A percentile compares a stretch with the other conserved stretches of the same genome.
Conservation (phyloP, 2,797 vertebrate genomes). For the Otolemur crassicaudatus region DNA sequence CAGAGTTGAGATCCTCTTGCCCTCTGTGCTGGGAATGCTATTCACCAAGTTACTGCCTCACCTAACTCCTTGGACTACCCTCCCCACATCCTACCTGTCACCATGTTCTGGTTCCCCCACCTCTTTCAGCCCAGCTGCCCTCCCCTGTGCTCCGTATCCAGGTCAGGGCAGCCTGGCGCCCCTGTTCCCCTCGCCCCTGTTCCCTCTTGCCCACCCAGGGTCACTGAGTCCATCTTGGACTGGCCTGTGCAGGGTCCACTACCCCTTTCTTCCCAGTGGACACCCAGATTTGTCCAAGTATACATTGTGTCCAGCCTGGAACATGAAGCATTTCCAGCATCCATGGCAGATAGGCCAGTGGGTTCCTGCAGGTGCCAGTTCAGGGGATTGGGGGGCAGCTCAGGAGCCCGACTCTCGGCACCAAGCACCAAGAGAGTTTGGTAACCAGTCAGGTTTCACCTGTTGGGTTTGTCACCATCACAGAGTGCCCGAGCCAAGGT, state of each 20-base stretch:
- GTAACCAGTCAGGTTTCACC: background rate
- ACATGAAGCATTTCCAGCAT: background rate
- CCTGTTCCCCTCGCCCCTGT: too few species aligned
- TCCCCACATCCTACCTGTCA: too few species aligned
- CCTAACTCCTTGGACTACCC: accelerated
- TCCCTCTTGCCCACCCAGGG: too few species aligned
- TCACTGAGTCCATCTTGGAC: background rate
- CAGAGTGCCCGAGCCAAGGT: background rate
- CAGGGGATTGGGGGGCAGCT: background rate
- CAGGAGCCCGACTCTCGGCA: background rate
- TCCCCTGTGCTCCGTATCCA: too few species aligned
- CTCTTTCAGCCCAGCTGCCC: accelerated
- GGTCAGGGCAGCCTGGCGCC: background rate
- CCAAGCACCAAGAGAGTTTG: background rate
- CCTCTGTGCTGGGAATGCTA: background rate
- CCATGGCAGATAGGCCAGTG: background rate
- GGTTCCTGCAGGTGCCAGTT: too few species aligned
- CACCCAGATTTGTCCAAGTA: background rate
- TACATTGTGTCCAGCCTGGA: background rate
- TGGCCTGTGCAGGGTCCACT: background rate
- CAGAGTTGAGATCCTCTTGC: background rate
- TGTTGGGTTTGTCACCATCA: background rate
- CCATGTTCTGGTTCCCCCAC: accelerated
- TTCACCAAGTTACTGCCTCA: accelerated
- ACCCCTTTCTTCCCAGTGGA: background rate